These are phyloP conservation scores for Falco naumanni DNA, from an alignment of 2,797 vertebrate genomes.

Conservation along the genomic window DNA sequence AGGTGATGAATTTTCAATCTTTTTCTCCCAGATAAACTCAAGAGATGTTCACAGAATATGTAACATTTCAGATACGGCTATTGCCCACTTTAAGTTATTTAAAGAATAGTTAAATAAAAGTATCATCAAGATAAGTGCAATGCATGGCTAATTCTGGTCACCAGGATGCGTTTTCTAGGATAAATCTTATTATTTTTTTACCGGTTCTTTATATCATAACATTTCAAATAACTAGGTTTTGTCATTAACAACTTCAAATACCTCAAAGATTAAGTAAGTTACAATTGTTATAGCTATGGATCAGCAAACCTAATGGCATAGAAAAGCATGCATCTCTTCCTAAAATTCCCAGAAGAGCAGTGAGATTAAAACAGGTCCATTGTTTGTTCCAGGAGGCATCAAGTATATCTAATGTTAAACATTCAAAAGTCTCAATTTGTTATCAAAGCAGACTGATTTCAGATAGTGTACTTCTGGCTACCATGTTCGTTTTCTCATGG, in stretches of 20 bases:
- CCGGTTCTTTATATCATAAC: neutral
- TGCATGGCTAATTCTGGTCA: neutral
- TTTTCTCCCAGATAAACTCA: neutral
- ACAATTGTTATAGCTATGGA: neutral
- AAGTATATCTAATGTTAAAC: neutral
- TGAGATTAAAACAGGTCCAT: neutral
- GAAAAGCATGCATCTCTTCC: neutral
- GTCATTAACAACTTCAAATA: neutral
- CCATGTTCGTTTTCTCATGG: neutral
- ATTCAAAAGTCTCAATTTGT: neutral
- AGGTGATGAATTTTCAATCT: neutral
- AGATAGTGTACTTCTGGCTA: neutral
- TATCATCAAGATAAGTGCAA: neutral
- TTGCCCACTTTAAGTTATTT: neutral
- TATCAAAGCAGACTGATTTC: neutral
- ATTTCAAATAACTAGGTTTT: neutral
- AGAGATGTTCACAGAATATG: neutral
- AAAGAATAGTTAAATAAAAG: neutral
- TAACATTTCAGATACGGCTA: neutral
- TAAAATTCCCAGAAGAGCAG: neutral
- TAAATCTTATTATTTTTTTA: neutral
- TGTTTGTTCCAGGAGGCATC: neutral
- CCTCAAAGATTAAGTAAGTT: neutral
- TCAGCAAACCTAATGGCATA: neutral
- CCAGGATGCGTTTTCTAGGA: neutral